A percentile compares a stretch with the other conserved stretches of the same genome.
Evolutionary conservation across 2,113 vertebrate genomes (phyloP).

Genomic region (Spheniscus mendiculus): DNA sequence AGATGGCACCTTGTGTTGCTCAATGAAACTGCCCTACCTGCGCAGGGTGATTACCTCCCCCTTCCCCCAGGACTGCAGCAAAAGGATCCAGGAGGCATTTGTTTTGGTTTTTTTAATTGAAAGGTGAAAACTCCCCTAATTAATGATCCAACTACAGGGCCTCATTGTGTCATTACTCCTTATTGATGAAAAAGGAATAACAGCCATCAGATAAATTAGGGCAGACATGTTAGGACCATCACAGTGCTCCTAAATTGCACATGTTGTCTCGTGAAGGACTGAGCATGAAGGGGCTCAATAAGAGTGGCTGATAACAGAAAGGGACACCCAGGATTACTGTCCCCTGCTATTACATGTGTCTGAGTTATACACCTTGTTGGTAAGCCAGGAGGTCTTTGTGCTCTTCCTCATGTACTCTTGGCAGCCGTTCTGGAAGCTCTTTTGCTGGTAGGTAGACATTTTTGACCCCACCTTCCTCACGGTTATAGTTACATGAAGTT

Average conservation of each 20-base stretch:
- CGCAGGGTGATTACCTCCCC: not conserved
- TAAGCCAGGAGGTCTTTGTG: not conserved
- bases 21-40: not conserved
- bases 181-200: constrained; percentile 29
- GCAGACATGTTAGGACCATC: not conserved
- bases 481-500: not conserved
- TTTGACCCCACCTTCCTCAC: not conserved
- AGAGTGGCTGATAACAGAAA: not conserved
- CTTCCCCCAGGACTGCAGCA: not conserved
- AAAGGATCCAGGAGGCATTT: constrained; percentile 6
- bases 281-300: not conserved
- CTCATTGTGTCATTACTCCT: constrained; percentile 37
- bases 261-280: not conserved
- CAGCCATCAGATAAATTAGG: not conserved
- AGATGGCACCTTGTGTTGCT: not conserved
- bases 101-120: constrained; percentile 23
- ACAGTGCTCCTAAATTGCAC: not conserved
- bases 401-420: not conserved
- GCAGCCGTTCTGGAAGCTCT: not conserved
- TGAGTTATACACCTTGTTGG: not conserved
- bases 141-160: not conserved
- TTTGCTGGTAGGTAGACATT: not conserved
- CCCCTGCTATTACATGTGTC: not conserved
- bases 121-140: constrained; percentile 47
- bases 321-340: not conserved